Conservation (phyloP, 2,113 vertebrate species). For the Penelope pileata region DNA sequence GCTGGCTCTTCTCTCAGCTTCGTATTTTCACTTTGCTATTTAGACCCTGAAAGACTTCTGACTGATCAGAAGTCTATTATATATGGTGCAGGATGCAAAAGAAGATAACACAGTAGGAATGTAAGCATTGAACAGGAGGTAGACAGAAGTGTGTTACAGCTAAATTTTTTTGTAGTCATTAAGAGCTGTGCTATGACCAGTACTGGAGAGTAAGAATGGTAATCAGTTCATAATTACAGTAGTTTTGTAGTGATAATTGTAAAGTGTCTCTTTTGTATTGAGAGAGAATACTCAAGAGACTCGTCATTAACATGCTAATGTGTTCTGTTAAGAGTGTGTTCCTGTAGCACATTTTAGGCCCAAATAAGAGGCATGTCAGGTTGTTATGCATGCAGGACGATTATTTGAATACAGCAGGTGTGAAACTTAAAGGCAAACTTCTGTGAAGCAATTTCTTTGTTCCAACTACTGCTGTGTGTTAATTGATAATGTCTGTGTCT, state of each 20-base stretch:
- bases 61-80: not conserved
- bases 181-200: not conserved
- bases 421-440: not conserved
- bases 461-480: not conserved
- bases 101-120: not conserved
- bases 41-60: not conserved
- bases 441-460: constrained; percentile 10
- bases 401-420: not conserved
- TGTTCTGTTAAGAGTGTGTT: constrained; percentile 37
- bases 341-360: not conserved
- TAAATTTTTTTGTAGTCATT: not conserved
- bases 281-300: not conserved
- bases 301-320: not conserved
- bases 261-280: not conserved
- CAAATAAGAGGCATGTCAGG: not conserved
- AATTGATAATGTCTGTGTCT: not conserved
- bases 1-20: not conserved
- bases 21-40: not conserved
- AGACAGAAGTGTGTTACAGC: not conserved
- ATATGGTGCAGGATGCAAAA: not conserved
- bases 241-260: not conserved
- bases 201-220: not conserved
- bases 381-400: not conserved
- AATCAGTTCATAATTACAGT: constrained; percentile 39
- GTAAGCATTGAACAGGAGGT: not conserved